These are phyloP conservation scores for Labeo catla DNA, from an alignment of 2,113 vertebrate genomes.

Conservation along the genomic window DNA sequence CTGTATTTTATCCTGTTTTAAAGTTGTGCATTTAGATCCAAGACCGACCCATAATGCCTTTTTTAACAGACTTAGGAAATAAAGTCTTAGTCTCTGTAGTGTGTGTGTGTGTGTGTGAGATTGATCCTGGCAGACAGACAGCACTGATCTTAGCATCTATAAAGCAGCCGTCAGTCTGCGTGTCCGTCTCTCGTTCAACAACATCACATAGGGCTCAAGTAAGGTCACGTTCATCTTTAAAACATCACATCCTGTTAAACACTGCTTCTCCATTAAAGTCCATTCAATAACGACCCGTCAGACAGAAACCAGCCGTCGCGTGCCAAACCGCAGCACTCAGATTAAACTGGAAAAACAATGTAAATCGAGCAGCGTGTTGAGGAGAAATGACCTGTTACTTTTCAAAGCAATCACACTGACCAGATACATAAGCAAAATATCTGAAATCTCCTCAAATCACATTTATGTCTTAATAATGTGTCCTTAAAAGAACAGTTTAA, in stretches of 20 bases:
- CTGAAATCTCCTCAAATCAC: too few relatives aligned
- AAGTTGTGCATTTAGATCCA: neutral
- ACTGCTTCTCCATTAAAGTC: slow-evolving; percentile 12
- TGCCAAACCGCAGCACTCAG: neutral
- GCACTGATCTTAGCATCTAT: neutral
- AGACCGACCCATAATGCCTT: neutral
- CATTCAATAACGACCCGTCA: neutral
- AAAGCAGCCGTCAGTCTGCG: neutral
- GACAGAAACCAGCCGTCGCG: neutral
- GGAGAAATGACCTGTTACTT: neutral
- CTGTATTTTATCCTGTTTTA: neutral
- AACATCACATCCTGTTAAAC: slow-evolving; percentile 13
- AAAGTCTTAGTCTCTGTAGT: neutral
- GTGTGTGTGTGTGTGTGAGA: neutral
- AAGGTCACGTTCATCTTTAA: slow-evolving; percentile 14
- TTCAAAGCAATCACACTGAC: neutral
- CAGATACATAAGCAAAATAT: too few relatives aligned
- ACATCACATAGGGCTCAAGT: neutral
- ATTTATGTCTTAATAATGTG: too few relatives aligned
- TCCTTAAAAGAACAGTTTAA: too few relatives aligned
- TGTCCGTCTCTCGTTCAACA: neutral
- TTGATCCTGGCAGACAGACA: neutral
- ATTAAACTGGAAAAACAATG: neutral
- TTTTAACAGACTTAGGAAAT: neutral
- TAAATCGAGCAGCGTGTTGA: neutral